Evolutionary conservation across 2,888 invertebrate genomes (phyloP).

Genomic region (Plagodis pulveraria): DNA sequence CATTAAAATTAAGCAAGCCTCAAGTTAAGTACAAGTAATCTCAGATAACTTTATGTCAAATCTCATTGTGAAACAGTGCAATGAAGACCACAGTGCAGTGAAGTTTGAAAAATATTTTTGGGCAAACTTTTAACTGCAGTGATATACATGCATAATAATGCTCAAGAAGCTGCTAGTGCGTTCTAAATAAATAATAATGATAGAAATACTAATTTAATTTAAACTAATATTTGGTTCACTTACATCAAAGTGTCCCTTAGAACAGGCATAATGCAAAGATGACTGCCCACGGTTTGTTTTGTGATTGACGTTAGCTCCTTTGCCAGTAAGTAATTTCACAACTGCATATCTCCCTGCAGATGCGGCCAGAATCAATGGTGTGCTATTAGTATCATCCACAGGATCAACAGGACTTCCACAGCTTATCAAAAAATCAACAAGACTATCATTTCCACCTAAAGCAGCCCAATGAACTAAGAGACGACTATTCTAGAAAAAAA

Average conservation of each 20-base stretch:
- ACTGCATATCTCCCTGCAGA: slow-evolving; percentile 90
- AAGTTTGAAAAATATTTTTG: too few species aligned
- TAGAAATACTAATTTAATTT: too few species aligned
- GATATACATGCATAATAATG: too few species aligned
- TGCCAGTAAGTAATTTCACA: slow-evolving; percentile 87
- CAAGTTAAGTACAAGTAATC: too few species aligned
- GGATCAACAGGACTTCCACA: slow-evolving; percentile 88
- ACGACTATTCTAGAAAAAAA: slow-evolving; percentile 86
- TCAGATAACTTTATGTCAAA: too few species aligned
- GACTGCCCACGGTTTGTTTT: slow-evolving; percentile 91
- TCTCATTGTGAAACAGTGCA: too few species aligned
- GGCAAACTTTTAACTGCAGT: too few species aligned
- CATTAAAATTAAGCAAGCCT: too few species aligned
- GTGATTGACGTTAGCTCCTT: slow-evolving; percentile 90
- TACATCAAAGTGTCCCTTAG: slow-evolving; percentile 91
- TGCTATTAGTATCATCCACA: slow-evolving; percentile 90
- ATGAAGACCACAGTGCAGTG: too few species aligned
- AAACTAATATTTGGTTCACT: background rate
- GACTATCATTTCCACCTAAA: slow-evolving; percentile 90
- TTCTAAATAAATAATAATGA: too few species aligned
- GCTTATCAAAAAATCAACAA: slow-evolving; percentile 89
- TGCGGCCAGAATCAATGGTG: slow-evolving; percentile 91
- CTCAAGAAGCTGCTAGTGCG: too few species aligned
- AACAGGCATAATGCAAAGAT: slow-evolving; percentile 93
- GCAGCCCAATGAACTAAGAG: slow-evolving; percentile 92